Evolutionary conservation across 1,140 invertebrate genomes (phyloP).

Genomic region (Schmidtea mediterranea): DNA sequence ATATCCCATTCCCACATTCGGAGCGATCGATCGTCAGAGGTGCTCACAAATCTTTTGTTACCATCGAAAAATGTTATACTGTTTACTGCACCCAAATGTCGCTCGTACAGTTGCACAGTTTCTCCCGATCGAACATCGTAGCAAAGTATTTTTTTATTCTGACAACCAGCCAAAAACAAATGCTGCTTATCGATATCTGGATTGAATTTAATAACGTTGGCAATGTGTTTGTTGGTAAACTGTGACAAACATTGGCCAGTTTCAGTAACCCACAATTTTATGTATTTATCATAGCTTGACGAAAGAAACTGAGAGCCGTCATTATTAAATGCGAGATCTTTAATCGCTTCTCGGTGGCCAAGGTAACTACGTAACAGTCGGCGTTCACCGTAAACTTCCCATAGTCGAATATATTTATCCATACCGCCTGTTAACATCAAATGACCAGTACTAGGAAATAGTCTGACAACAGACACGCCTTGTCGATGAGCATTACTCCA

Average conservation of each 20-base stretch:
- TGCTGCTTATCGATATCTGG: constrained; percentile 86
- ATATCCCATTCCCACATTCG: constrained; percentile 91
- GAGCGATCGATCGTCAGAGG: constrained; percentile 92
- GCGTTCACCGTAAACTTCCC: constrained; percentile 88
- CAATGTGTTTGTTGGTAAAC: constrained; percentile 64
- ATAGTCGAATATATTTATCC: constrained; percentile 86
- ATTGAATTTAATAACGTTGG: constrained; percentile 90
- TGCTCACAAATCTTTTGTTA: constrained; percentile 80
- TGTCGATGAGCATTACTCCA: constrained; percentile 78
- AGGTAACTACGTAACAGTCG: constrained; percentile 77
- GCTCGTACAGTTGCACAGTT: constrained; percentile 80
- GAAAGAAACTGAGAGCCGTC: constrained; percentile 67
- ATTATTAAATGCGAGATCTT: constrained; percentile 87
- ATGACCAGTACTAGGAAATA: constrained; percentile 80
- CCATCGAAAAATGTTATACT: constrained; percentile 97
- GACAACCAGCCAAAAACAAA: constrained; percentile 85
- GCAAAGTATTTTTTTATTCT: constrained; percentile 95
- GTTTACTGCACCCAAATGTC: constrained; percentile 91
- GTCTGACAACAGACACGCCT: constrained; percentile 73
- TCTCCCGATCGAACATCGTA: constrained; percentile 82
- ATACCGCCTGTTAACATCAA: constrained; percentile 74
- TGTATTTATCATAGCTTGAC: constrained; percentile 49
- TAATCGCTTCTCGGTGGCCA: constrained; percentile 79
- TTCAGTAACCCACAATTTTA: constrained; percentile 97
- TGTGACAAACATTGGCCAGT: constrained; percentile 55